phyloP scores from a whole-genome alignment of 2,797 vertebrate genomes.

The Phataginus tetradactyla region DNA sequence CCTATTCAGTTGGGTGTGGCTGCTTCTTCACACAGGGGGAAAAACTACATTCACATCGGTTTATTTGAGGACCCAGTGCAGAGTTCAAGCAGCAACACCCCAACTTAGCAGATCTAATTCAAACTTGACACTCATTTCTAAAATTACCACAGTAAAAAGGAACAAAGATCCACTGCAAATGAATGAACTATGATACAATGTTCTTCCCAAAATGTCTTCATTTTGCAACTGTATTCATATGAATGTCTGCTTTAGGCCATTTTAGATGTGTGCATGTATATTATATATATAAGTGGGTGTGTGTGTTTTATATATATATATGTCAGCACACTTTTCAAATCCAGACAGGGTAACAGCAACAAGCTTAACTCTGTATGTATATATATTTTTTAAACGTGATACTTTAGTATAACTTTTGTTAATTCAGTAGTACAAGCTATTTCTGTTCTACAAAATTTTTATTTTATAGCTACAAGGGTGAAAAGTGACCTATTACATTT shows the following conservation, averaged over 20 bases:
- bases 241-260: slow-evolving; percentile 90
- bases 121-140: slow-evolving; percentile 92
- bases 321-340: slow-evolving; percentile 89
- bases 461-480: slow-evolving; percentile 92
- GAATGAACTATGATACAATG: slow-evolving; percentile 94
- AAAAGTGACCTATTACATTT: slow-evolving; percentile 93
- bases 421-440: slow-evolving; percentile 96
- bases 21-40: slow-evolving; percentile 88
- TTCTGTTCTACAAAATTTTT: slow-evolving; percentile 90
- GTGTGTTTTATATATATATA: slow-evolving; percentile 19
- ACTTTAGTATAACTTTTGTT: slow-evolving; percentile 92
- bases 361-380: slow-evolving; percentile 88
- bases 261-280: slow-evolving; percentile 82
- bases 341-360: slow-evolving; percentile 92
- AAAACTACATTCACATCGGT: slow-evolving; percentile 95
- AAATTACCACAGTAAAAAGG: slow-evolving; percentile 95
- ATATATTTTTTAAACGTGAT: slow-evolving; percentile 85
- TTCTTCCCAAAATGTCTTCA: slow-evolving; percentile 89
- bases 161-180: slow-evolving; percentile 93
- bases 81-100: slow-evolving; percentile 90
- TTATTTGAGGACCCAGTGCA: slow-evolving; percentile 92
- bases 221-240: slow-evolving; percentile 89
- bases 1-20: slow-evolving; percentile 90
- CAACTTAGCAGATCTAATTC: slow-evolving; percentile 91
- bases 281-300: slow-evolving; percentile 69